phyloP scores from a whole-genome alignment of 2,797 vertebrate genomes.

The Iguana delicatissima region DNA sequence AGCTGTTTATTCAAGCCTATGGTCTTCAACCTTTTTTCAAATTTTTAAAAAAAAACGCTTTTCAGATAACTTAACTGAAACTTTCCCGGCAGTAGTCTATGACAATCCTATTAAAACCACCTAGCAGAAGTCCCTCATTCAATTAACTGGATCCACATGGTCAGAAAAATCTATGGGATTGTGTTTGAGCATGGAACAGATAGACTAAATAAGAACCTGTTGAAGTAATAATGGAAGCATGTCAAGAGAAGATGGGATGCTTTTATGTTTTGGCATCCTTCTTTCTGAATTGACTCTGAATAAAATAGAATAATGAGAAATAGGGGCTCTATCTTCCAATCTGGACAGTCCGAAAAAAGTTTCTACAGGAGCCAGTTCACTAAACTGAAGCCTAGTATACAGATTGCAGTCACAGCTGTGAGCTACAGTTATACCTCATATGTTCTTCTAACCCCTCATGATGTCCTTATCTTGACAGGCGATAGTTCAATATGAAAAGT shows the following conservation, averaged over 20 bases:
- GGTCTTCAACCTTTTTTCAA: slow-evolving; percentile 42
- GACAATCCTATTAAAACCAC: slow-evolving; percentile 5
- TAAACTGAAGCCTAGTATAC: background rate
- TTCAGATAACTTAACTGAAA: slow-evolving; percentile 9
- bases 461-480: background rate
- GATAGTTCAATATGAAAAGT: background rate
- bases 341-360: background rate
- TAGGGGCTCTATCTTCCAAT: background rate
- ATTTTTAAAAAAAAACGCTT: slow-evolving; percentile 45
- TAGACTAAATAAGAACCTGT: accelerated
- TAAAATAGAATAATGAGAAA: slow-evolving; percentile 3
- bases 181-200: background rate
- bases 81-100: background rate
- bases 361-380: background rate
- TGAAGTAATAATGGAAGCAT: background rate
- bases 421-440: background rate
- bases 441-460: background rate
- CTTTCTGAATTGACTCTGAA: background rate
- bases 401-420: background rate
- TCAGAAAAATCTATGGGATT: background rate
- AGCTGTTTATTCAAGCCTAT: background rate
- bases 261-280: background rate
- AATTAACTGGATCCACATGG: slow-evolving; percentile 16
- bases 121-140: background rate
- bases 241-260: background rate